Evolutionary conservation across 2,113 vertebrate genomes (phyloP).

Genomic region (Carassius carassius): DNA sequence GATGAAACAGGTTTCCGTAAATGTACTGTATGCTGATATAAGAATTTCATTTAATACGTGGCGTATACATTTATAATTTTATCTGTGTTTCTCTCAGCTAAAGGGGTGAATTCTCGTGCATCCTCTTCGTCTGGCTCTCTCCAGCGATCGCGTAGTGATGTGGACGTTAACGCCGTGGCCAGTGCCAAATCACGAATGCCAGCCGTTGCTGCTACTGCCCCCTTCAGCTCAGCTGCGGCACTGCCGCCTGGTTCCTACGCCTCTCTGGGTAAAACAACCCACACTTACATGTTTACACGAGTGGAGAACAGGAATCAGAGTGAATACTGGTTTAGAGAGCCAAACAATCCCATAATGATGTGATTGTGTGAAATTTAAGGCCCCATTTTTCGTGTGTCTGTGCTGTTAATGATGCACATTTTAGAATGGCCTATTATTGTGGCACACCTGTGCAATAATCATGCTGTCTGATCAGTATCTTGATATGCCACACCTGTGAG

Average conservation of each 20-base stretch:
- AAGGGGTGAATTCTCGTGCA: slow-evolving; percentile 69
- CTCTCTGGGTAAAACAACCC: slow-evolving; percentile 79
- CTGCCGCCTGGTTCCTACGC: slow-evolving; percentile 88
- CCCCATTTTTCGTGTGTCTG: background rate
- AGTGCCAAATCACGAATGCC: slow-evolving; percentile 81
- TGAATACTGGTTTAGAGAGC: background rate
- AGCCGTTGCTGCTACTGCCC: slow-evolving; percentile 78
- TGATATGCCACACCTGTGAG: too few relatives aligned
- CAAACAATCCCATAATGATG: background rate
- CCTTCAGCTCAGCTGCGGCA: slow-evolving; percentile 80
- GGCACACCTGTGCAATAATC: too few relatives aligned
- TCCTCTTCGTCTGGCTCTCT: slow-evolving; percentile 73
- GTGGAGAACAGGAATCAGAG: background rate
- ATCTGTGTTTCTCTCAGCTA: slow-evolving; percentile 57
- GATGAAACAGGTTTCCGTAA: too few relatives aligned
- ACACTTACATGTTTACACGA: background rate
- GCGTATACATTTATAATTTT: background rate
- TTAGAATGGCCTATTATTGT: too few relatives aligned
- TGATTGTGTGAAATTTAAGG: background rate
- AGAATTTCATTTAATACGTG: background rate
- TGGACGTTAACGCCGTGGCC: slow-evolving; percentile 87
- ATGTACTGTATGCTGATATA: background rate
- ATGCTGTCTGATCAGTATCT: too few relatives aligned
- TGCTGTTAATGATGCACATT: background rate
- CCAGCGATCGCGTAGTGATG: slow-evolving; percentile 91